phyloP scores from a whole-genome alignment of 2,113 vertebrate species.

The Hystrix brachyura region DNA sequence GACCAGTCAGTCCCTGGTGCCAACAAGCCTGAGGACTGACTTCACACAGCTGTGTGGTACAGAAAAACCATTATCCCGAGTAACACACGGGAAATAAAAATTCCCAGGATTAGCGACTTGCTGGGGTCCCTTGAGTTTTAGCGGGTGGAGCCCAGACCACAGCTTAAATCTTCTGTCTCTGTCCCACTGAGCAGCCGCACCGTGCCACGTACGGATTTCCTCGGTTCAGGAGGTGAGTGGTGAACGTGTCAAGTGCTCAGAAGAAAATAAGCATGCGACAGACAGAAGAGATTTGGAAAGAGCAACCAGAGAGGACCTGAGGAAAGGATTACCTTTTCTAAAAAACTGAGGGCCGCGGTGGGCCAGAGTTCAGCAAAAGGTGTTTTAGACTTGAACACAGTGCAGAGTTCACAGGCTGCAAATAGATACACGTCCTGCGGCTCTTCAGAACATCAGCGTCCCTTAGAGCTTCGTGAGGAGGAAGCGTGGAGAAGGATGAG shows the following conservation, averaged over 20 bases:
- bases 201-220: neutral
- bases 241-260: neutral
- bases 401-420: neutral
- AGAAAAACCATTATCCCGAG: neutral
- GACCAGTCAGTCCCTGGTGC: neutral
- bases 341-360: neutral
- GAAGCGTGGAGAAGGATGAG: too few relatives aligned
- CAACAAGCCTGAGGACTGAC: neutral
- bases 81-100: neutral
- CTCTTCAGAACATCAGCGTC: neutral
- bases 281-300: neutral
- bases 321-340: neutral
- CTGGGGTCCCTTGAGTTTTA: neutral
- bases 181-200: neutral
- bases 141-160: neutral
- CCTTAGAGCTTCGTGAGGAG: neutral
- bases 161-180: neutral
- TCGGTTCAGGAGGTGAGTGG: neutral
- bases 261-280: neutral
- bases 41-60: neutral
- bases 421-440: neutral
- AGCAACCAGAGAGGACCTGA: neutral
- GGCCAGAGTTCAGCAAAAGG: neutral
- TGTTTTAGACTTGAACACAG: neutral
- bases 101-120: neutral